phyloP scores from a whole-genome alignment of 2,113 vertebrate species.

The Protobothrops flavoviridis region DNA sequence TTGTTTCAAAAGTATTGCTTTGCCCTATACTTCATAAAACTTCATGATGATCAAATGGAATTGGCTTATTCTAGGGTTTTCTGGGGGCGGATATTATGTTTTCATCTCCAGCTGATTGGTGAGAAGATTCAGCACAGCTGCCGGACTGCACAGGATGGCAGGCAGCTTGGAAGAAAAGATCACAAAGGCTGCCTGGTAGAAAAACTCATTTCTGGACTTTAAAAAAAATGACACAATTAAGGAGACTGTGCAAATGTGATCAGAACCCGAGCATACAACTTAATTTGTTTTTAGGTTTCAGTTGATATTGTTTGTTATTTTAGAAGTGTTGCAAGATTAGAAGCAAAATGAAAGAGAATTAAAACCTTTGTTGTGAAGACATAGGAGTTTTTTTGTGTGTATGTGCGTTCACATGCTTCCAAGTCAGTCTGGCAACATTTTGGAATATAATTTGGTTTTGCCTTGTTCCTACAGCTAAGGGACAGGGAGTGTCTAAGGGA shows the following conservation, averaged over 20 bases:
- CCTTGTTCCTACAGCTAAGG: neutral
- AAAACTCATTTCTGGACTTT: neutral
- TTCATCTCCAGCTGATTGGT: neutral
- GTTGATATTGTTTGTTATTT: neutral
- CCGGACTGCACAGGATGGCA: neutral
- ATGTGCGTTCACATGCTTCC: neutral
- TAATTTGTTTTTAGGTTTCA: neutral
- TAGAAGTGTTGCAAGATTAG: neutral
- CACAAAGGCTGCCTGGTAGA: neutral
- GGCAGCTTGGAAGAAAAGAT: neutral
- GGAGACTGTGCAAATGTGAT: neutral
- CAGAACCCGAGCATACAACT: neutral
- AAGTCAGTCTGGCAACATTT: neutral
- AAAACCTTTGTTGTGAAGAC: neutral
- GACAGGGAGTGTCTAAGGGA: neutral
- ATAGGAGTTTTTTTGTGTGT: neutral
- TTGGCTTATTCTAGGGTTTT: neutral
- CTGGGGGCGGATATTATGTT: neutral
- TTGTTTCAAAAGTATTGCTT: constrained; percentile 31
- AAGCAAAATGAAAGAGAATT: neutral
- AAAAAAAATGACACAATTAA: neutral
- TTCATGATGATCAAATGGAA: neutral
- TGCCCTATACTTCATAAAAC: constrained; percentile 14
- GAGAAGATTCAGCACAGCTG: neutral
- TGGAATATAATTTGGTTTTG: neutral